These are phyloP conservation scores for Papilio xuthus DNA, from an alignment of 1,140 invertebrate genomes.

Conservation along the genomic window DNA sequence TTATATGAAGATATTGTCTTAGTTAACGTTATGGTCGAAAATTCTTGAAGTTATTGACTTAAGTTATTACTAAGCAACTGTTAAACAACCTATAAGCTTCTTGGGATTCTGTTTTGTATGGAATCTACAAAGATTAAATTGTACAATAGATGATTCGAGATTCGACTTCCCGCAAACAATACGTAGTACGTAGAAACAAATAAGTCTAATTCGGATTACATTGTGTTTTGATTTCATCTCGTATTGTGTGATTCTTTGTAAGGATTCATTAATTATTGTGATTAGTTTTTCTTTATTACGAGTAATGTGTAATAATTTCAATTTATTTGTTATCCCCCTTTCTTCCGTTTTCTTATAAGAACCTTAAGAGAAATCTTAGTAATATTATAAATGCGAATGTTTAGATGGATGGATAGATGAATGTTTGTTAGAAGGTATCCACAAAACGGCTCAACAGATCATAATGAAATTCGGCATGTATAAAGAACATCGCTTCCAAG, in stretches of 20 bases:
- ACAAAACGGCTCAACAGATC: too few species aligned
- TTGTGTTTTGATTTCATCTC: not conserved
- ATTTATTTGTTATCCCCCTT: not conserved
- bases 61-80: not conserved
- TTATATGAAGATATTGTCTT: not conserved
- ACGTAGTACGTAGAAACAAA: conserved; percentile 9
- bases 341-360: too few species aligned
- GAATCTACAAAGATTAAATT: not conserved
- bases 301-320: not conserved
- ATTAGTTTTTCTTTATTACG: not conserved
- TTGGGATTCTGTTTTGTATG: not conserved
- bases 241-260: not conserved
- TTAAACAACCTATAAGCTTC: conserved; percentile 1
- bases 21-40: not conserved
- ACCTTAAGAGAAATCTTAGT: too few species aligned
- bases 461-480: too few species aligned
- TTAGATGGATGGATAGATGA: too few species aligned
- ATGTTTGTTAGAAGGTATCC: too few species aligned
- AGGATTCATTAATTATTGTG: not conserved
- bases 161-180: not conserved
- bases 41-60: not conserved
- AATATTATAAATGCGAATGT: too few species aligned
- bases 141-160: not conserved
- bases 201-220: not conserved
- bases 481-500: too few species aligned